These are phyloP conservation scores for Rynchops niger DNA, from an alignment of 2,113 vertebrate species.

Conservation along the genomic window DNA sequence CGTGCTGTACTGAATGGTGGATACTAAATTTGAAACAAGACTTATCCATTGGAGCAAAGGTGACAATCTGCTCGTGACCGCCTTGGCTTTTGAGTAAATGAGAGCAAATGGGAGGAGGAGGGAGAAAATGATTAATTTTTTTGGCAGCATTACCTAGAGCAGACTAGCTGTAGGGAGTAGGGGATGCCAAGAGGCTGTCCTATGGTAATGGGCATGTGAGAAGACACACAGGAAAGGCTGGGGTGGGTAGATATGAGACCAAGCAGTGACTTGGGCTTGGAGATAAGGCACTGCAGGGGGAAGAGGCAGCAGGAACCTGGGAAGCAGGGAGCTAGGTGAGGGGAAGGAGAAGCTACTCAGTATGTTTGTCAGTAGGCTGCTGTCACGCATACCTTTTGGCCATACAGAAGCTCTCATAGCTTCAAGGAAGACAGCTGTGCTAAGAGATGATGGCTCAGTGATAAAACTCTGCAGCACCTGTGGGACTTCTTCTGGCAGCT, in stretches of 20 bases:
- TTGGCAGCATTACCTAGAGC: neutral
- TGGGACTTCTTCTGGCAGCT: neutral
- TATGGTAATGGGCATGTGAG: rapidly evolving
- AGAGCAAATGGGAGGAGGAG: neutral
- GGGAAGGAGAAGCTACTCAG: neutral
- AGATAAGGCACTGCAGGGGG: rapidly evolving
- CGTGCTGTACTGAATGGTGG: neutral
- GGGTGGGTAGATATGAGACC: neutral
- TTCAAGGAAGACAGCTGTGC: neutral
- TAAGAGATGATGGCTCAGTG: neutral
- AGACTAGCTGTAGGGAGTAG: neutral
- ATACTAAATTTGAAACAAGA: neutral
- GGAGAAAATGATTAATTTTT: neutral
- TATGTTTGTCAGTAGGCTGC: neutral
- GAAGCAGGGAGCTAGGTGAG: neutral
- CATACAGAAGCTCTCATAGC: neutral
- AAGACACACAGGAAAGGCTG: neutral
- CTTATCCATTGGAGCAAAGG: rapidly evolving
- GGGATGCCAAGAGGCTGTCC: neutral
- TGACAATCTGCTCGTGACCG: neutral
- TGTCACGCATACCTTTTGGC: neutral
- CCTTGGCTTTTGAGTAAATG: neutral
- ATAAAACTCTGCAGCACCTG: neutral
- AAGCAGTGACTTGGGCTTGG: rapidly evolving
- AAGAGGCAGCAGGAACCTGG: neutral